Conservation (phyloP, 2,797 vertebrate genomes). For the Tiaroga cobitis region DNA sequence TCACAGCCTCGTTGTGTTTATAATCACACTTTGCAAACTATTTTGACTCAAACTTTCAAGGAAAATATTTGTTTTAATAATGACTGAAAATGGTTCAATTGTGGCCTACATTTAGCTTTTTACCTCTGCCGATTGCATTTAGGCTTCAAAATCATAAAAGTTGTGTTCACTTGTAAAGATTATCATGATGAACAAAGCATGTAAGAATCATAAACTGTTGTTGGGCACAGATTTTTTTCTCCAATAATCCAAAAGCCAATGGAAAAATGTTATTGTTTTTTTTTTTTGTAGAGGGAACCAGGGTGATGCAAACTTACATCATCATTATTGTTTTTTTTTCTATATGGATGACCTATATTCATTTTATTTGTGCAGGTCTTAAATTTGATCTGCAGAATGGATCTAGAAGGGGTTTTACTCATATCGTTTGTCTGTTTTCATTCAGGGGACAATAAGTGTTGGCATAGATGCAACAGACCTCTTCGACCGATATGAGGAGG, state of each 20-base stretch:
- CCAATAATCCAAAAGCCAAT: not conserved
- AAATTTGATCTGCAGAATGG: not conserved
- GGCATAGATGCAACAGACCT: slow-evolving; percentile 97
- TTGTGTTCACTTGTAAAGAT: not conserved
- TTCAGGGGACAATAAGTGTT: slow-evolving; percentile 95
- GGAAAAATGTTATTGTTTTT: not conserved
- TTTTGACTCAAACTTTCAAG: not conserved
- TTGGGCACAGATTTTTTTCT: not conserved
- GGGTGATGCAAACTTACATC: not conserved
- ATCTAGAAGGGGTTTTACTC: not conserved
- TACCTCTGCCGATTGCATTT: not conserved
- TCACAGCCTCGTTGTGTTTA: not conserved
- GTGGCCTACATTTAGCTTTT: not conserved
- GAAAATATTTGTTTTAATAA: not conserved
- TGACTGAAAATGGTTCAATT: not conserved
- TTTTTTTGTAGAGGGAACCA: not conserved
- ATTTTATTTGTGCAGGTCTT: not conserved
- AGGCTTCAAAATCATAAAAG: not conserved
- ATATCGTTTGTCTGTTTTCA: slow-evolving; percentile 35
- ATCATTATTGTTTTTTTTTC: not conserved
- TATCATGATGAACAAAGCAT: not conserved
- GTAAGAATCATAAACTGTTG: not conserved
- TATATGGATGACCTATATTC: too few relatives aligned
- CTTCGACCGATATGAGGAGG: slow-evolving; percentile 97
- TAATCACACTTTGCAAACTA: not conserved